Percentiles rank a stretch among this genome's conserved stretches.
These are phyloP conservation scores for Chrysochloris asiatica DNA, from an alignment of 2,113 vertebrate species.

Conservation along the genomic window DNA sequence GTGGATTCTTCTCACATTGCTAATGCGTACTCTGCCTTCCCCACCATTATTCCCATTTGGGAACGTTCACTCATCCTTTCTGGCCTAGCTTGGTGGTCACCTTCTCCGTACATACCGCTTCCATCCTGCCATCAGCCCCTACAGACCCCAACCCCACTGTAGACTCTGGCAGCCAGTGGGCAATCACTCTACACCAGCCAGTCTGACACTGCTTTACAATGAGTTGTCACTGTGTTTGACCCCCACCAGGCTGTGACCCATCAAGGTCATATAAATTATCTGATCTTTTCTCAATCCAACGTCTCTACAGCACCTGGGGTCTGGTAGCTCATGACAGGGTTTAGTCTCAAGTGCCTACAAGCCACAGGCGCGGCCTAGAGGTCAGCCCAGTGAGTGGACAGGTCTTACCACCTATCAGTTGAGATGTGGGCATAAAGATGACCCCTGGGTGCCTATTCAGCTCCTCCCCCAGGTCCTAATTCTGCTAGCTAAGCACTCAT, in stretches of 20 bases:
- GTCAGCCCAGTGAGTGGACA: background rate
- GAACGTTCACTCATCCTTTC: background rate
- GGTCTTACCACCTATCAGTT: background rate
- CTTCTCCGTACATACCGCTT: background rate
- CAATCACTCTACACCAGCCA: background rate
- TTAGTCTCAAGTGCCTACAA: background rate
- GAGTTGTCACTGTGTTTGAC: background rate
- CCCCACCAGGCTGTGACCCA: background rate
- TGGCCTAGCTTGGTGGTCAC: background rate
- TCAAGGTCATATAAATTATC: no score
- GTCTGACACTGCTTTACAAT: background rate
- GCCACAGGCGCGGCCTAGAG: background rate
- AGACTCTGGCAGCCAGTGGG: background rate
- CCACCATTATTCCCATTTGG: background rate
- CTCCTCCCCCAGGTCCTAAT: background rate
- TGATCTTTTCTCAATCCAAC: no score
- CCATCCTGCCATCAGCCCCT: background rate
- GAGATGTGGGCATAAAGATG: background rate
- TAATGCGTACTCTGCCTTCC: background rate
- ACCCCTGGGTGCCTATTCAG: background rate
- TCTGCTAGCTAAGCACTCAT: background rate
- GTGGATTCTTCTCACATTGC: background rate
- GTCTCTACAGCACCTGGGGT: no score
- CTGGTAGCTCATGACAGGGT: no score
- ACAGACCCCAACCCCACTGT: rapidly evolving